phyloP scores from a whole-genome alignment of 2,888 invertebrate species.

The Galerucella pusilla region DNA sequence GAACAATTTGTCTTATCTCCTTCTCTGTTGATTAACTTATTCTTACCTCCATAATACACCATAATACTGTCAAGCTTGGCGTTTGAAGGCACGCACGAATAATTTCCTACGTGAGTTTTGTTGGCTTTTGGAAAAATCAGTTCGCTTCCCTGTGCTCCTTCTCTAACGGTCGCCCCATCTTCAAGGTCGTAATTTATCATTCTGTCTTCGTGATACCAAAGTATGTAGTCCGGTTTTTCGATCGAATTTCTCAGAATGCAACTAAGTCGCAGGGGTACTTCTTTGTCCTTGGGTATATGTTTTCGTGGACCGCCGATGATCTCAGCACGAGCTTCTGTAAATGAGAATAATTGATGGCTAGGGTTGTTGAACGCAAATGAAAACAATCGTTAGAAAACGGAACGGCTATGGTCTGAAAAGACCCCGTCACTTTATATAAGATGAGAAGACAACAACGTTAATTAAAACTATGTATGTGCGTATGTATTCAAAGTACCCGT shows the following conservation, averaged over 20 bases:
- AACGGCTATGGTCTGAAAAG: no score
- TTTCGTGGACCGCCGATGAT: constrained; percentile 72
- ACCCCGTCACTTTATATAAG: no score
- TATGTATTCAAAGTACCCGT: no score
- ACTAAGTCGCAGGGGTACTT: constrained; percentile 76
- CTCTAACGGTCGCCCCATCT: constrained; percentile 68
- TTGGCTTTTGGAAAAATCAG: constrained; percentile 67
- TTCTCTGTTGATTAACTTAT: constrained; percentile 18
- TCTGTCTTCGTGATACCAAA: constrained; percentile 86
- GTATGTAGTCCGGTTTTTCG: constrained; percentile 77
- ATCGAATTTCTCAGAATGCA: constrained; percentile 77
- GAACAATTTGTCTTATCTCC: constrained; percentile 21
- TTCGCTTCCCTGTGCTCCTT: constrained; percentile 66
- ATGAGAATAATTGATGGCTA: neutral
- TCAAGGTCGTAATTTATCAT: constrained; percentile 88
- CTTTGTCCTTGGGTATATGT: constrained; percentile 56
- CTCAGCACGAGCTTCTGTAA: constrained; percentile 75
- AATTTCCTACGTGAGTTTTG: constrained; percentile 79
- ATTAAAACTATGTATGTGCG: no score
- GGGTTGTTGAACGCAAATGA: no score
- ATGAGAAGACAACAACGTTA: no score
- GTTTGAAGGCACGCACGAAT: constrained; percentile 84
- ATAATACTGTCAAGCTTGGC: constrained; percentile 80
- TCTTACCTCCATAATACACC: constrained; percentile 55
- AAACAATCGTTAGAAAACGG: no score